These are phyloP conservation scores for Clanis bilineata DNA, from an alignment of 2,888 invertebrate species.

Conservation along the genomic window DNA sequence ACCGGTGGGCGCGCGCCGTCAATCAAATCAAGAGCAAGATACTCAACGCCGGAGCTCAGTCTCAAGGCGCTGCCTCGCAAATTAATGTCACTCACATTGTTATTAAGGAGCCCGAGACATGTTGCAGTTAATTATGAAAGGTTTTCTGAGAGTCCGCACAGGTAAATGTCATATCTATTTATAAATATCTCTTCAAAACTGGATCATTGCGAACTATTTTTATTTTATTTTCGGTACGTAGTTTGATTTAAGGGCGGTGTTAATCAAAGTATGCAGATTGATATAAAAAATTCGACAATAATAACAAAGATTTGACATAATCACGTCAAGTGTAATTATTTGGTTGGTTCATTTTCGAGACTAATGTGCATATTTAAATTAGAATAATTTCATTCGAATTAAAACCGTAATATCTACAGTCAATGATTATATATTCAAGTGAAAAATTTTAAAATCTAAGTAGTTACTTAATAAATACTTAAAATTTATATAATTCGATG, in stretches of 20 bases:
- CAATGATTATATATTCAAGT: neutral
- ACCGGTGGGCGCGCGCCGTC: constrained; percentile 46
- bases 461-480: neutral
- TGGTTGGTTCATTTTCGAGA: too few relatives aligned
- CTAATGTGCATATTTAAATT: too few relatives aligned
- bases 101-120: constrained; percentile 12
- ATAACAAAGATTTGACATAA: too few relatives aligned
- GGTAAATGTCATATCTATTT: neutral
- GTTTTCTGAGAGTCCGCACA: neutral
- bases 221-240: neutral
- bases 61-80: constrained; percentile 6
- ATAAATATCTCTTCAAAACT: neutral
- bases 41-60: neutral
- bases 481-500: neutral
- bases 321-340: too few relatives aligned
- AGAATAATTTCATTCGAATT: neutral
- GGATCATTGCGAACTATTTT: neutral
- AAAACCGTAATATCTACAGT: neutral
- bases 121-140: constrained; percentile 20
- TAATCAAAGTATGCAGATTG: too few relatives aligned
- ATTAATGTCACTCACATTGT: constrained; percentile 12
- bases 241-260: too few relatives aligned
- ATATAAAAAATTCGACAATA: too few relatives aligned
- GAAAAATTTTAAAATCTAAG: neutral
- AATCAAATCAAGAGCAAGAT: constrained; percentile 33